phyloP scores from a whole-genome alignment of 2,888 invertebrate species.

The Oxycera nigricornis region DNA sequence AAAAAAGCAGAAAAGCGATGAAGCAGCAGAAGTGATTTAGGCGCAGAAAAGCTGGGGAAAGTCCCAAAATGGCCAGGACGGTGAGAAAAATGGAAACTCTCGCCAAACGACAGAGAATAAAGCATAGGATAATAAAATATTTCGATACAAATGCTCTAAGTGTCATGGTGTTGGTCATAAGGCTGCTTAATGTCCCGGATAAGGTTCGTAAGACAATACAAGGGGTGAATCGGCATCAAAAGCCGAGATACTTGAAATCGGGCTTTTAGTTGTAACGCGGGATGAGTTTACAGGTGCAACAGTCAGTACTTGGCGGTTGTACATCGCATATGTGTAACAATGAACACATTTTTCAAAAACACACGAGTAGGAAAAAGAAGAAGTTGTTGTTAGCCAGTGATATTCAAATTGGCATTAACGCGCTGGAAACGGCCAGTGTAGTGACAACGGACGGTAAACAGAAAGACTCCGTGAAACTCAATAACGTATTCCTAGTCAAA shows the following conservation, averaged over 20 bases:
- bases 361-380: background rate
- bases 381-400: background rate
- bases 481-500: background rate
- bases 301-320: background rate
- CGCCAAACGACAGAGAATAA: background rate
- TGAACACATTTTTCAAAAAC: background rate
- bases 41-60: background rate
- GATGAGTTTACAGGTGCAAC: background rate
- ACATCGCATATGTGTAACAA: background rate
- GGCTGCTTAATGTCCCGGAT: background rate
- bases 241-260: background rate
- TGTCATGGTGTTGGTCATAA: background rate
- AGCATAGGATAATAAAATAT: background rate
- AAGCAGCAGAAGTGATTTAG: background rate
- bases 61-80: too few relatives aligned
- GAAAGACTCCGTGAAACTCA: background rate
- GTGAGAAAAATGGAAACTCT: background rate
- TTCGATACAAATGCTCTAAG: background rate
- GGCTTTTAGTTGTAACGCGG: background rate
- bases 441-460: background rate
- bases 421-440: background rate
- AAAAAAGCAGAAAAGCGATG: background rate
- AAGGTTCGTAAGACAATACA: too few relatives aligned
- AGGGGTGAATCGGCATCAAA: background rate
- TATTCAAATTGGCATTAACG: background rate